Percentiles rank a stretch among this genome's conserved stretches.
phyloP scores from a whole-genome alignment of 2,797 vertebrate species.

The Masticophis lateralis region DNA sequence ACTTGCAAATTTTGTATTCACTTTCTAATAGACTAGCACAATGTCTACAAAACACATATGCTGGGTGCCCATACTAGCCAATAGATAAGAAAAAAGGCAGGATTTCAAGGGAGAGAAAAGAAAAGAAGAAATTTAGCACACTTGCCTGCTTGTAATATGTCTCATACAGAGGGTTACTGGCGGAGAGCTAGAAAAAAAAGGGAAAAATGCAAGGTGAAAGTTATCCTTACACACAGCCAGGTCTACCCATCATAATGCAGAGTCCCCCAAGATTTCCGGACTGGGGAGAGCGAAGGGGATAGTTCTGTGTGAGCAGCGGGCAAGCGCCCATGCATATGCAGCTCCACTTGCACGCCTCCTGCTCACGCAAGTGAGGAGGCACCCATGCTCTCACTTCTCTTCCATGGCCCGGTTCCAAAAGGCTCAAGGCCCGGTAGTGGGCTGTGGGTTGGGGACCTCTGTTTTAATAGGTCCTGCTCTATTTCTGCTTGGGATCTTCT shows the following conservation, averaged over 20 bases:
- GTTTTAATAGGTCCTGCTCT: background rate
- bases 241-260: background rate
- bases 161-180: slow-evolving; percentile 89
- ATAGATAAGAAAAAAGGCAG: background rate
- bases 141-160: slow-evolving; percentile 92
- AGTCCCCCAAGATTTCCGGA: background rate
- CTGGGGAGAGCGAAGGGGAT: background rate
- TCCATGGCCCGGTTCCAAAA: background rate
- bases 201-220: slow-evolving; percentile 2
- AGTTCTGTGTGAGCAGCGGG: background rate
- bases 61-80: background rate
- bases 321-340: background rate
- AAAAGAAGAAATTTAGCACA: background rate
- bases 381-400: no score
- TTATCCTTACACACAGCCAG: no score
- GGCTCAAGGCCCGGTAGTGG: background rate
- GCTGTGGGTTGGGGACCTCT: no score
- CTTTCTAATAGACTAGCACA: background rate
- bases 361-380: background rate
- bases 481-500: background rate
- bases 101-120: background rate
- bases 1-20: background rate
- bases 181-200: slow-evolving; percentile 76
- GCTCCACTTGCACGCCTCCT: background rate
- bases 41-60: background rate